Evolutionary conservation across 2,113 vertebrate species (phyloP), one percentile per base, ranked within the genome.

Genomic region (Hyla sarda): DNA sequence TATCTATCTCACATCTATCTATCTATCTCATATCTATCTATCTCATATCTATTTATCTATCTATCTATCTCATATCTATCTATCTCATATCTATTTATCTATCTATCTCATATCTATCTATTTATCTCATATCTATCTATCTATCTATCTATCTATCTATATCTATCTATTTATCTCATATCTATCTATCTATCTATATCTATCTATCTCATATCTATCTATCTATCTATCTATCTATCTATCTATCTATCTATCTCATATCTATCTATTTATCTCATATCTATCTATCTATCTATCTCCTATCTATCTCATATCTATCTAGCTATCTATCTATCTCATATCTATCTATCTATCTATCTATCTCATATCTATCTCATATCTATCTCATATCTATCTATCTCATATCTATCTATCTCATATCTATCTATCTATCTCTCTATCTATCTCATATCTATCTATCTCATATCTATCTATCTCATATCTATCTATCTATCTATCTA

Each of bases 401-500:
- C 8, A 3, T 32, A 67, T 67, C 62, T 67, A 67, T 67, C 62
- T 32, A 67, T 67, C 62, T 8, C 5, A 0, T 17, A 67, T 67
- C 30, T 67, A 41, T 67, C 62, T 19, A 67, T 67, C 62, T 32
- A 32, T 67, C n/a, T n/a, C n/a, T n/a, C 62, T 7, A 32, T 67
- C 30, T 41, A 7, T 34, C 14, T 67, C 14, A 3, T 32, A 32
- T 67, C 62, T 32, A 32, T 67, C 62, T 32, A 67, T 32, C 30
- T 8, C 5, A 3, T 67, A 67, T 67, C 14, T 32, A 67, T 32
- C 28, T 67, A 67, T 67, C 47, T 48, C 11, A 9, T 41, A 67
- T 67, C 62, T 67, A 67, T 67, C 62, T 67, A 32, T 67, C 62
- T 32, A 67, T 67, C 14, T 32, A 67, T 32, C 28, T 67, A 67